Conservation (phyloP, 2,113 vertebrate species). For the Podiceps cristatus region DNA sequence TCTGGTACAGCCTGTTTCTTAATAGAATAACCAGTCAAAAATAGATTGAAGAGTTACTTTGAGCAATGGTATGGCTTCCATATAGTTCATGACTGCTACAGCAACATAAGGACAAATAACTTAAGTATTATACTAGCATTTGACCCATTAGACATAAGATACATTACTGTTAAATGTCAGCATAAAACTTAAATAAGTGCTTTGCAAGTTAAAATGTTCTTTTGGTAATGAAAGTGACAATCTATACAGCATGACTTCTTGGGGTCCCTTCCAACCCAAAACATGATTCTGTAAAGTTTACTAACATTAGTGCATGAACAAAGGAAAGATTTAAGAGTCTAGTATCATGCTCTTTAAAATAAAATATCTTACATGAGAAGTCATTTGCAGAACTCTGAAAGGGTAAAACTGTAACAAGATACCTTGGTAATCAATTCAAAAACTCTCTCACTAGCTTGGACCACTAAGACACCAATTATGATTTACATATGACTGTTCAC, state of each 20-base stretch:
- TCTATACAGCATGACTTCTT: not conserved
- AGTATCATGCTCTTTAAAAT: not conserved
- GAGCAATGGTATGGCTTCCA: not conserved
- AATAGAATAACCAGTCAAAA: not conserved
- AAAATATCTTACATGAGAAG: not conserved
- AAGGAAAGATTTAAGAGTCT: not conserved
- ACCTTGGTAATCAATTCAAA: not conserved
- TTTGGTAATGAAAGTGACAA: not conserved
- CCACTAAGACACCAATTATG: not conserved
- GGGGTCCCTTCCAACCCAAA: too few relatives aligned
- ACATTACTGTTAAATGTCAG: not conserved
- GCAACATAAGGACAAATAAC: not conserved
- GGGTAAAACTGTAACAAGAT: not conserved
- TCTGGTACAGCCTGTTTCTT: not conserved
- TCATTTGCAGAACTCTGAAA: not conserved
- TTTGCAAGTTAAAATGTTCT: not conserved
- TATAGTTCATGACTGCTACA: not conserved
- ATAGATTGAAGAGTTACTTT: not conserved
- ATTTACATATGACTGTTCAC: not conserved
- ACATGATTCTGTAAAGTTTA: not conserved
- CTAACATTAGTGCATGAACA: not conserved
- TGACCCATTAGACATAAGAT: not conserved
- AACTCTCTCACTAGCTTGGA: not conserved
- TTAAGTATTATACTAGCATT: not conserved
- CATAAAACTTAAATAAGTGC: not conserved